Percentiles rank a stretch among this genome's conserved stretches.
Conservation (phyloP, 2,113 vertebrate genomes). For the Lophotis ruficrista region DNA sequence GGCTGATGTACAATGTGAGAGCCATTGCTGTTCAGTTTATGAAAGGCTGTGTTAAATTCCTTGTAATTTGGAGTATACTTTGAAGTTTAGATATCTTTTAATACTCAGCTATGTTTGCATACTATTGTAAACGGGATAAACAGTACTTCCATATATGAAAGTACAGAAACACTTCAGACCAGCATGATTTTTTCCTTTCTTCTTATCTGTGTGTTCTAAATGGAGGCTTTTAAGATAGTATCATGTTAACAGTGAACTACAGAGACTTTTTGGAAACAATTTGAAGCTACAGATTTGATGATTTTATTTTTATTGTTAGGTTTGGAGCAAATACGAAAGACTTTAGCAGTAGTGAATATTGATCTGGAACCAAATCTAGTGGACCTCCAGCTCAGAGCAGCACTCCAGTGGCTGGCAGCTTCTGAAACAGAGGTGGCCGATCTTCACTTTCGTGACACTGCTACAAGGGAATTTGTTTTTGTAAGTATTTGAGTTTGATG, state of each 20-base stretch:
- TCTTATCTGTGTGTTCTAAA: neutral
- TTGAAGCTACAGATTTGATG: neutral
- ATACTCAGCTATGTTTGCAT: neutral
- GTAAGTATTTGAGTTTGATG: constrained; percentile 75
- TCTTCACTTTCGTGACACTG: constrained; percentile 78
- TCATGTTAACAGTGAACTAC: neutral
- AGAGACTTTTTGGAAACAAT: neutral
- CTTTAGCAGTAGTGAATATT: constrained; percentile 79
- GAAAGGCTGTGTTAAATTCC: neutral
- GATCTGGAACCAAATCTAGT: constrained; percentile 78
- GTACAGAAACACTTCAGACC: neutral
- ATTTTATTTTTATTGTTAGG: constrained; percentile 70
- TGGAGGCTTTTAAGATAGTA: neutral
- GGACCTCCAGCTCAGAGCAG: constrained; percentile 85
- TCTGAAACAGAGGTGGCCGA: constrained; percentile 86
- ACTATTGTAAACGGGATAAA: neutral
- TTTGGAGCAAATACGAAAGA: constrained; percentile 70
- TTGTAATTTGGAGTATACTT: neutral
- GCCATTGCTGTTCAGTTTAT: neutral
- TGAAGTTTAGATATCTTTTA: neutral
- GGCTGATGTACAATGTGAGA: neutral
- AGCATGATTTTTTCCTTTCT: neutral
- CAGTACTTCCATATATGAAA: neutral
- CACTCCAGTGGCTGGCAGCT: constrained; percentile 91
- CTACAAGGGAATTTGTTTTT: constrained; percentile 81